Conservation (phyloP, 2,888 invertebrate genomes). For the Subacronicta megacephala region DNA sequence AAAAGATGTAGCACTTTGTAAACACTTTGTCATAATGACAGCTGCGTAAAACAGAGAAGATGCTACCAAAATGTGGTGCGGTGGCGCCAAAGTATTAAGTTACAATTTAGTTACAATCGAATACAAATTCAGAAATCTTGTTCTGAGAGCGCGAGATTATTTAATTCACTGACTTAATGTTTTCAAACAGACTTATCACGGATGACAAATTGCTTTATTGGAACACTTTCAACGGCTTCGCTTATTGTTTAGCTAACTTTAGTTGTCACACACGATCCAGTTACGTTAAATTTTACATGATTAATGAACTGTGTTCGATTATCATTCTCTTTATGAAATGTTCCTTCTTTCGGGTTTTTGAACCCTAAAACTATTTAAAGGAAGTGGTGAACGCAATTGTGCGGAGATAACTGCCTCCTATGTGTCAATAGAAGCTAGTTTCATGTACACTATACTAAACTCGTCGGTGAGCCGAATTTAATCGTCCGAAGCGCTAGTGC, state of each 20-base stretch:
- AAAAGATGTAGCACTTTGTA: conserved; percentile 62
- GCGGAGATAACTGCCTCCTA: conserved; percentile 41
- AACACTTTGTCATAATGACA: conserved; percentile 77
- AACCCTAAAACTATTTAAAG: conserved; percentile 30
- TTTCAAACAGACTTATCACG: conserved; percentile 73
- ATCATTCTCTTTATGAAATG: background rate
- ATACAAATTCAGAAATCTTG: conserved; percentile 71
- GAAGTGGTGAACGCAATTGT: conserved; percentile 39
- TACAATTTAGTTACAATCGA: conserved; percentile 76
- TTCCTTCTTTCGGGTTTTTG: conserved; percentile 3
- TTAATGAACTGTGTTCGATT: too few species aligned
- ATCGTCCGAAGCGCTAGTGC: conserved; percentile 84
- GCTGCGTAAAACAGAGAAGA: conserved; percentile 58
- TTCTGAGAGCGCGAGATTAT: conserved; percentile 67
- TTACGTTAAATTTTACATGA: too few species aligned
- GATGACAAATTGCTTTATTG: conserved; percentile 74
- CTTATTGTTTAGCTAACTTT: conserved; percentile 37
- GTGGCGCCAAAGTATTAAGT: conserved; percentile 79
- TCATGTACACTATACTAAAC: conserved; percentile 65
- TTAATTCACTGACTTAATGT: conserved; percentile 76
- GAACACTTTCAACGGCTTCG: too few species aligned
- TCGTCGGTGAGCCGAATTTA: conserved; percentile 81
- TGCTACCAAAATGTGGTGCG: conserved; percentile 75
- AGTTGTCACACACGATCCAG: background rate
- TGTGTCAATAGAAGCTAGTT: conserved; percentile 59